Evolutionary conservation across 2,888 invertebrate genomes (phyloP), one percentile per base, ranked within the genome.

Genomic region (Drosophila peninsularis): DNA sequence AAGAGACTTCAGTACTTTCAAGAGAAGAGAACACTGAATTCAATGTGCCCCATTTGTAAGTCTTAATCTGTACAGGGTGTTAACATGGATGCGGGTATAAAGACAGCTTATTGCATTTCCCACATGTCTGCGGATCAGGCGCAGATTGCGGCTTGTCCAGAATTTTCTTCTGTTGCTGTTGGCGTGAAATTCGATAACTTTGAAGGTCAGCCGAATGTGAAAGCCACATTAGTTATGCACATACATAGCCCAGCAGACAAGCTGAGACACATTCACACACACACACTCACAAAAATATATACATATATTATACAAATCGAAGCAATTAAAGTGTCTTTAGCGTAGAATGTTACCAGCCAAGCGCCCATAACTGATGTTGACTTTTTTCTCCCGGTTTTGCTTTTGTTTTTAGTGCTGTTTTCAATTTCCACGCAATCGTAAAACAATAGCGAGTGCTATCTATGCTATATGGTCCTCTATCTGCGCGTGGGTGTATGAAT

Each of bases 311-410:
- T 65, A 47, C 62, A 62, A 66, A 71, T 71, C 58, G 62, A 85
- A 88, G 85, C 84, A 84, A 84, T 84, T 84, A 84, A 84, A 88
- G 82, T 79, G 88, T 84, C 84, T 88, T 84, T 89, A 89, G 89
- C 82, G 55, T 68, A 55, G 70, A 62, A 49, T 73, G 74, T 67
- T 67, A 56, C 60, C 37, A 49, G 52, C 58, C 64, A 58, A 66
- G 17, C 44, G 17, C 32, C 44, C 54, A 27, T 44, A 55, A 36
- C 56, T 62, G 45, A 55, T 75, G 73, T 76, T 69, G 70, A 75
- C 79, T 62, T 67, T 68, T 73, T 79, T 76, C 36, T 52, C 37
- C 14, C 11, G 13, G n/a, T 37, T 13, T 13, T 3, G 30, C 34
- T 44, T 60, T 42, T 17, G 44, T 37, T 58, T 52, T 45, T 30